A percentile compares a stretch with the other conserved stretches of the same genome.
These are phyloP conservation scores for Corythornis leucogaster DNA, from an alignment of 2,797 vertebrate genomes.

Conservation along the genomic window DNA sequence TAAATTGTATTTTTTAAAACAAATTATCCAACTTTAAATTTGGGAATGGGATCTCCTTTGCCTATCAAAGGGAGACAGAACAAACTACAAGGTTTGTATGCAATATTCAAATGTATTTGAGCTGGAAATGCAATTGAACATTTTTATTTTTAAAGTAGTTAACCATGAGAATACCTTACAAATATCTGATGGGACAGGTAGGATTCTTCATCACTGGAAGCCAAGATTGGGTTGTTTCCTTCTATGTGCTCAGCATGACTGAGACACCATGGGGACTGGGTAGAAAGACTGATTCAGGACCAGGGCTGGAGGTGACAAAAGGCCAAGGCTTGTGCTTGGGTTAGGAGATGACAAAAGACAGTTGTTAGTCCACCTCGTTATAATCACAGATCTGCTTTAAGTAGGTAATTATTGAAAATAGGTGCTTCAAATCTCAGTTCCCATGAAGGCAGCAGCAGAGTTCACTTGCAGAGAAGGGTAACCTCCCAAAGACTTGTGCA, in stretches of 20 bases:
- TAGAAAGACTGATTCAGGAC: not conserved
- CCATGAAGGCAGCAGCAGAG: not conserved
- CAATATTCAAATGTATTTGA: not conserved
- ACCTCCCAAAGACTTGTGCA: not conserved
- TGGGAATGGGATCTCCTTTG: not conserved
- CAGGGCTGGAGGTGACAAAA: not conserved
- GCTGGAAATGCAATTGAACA: not conserved
- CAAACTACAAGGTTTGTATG: not conserved
- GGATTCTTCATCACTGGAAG: not conserved
- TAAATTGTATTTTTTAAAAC: not conserved
- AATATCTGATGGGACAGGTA: not conserved
- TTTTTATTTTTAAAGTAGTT: not conserved
- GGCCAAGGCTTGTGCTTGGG: not conserved
- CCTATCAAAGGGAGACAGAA: not conserved
- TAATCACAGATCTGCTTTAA: not conserved
- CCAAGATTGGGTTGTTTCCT: not conserved
- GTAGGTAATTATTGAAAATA: not conserved
- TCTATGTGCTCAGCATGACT: not conserved
- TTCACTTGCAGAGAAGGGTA: not conserved
- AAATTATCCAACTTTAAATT: not conserved
- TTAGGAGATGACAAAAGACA: not conserved
- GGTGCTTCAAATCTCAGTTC: not conserved
- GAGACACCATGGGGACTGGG: rapidly evolving
- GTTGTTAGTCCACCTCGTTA: not conserved
- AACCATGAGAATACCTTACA: not conserved